Evolutionary conservation across 1,140 invertebrate species (phyloP).

Genomic region (Carposina sasakii): DNA sequence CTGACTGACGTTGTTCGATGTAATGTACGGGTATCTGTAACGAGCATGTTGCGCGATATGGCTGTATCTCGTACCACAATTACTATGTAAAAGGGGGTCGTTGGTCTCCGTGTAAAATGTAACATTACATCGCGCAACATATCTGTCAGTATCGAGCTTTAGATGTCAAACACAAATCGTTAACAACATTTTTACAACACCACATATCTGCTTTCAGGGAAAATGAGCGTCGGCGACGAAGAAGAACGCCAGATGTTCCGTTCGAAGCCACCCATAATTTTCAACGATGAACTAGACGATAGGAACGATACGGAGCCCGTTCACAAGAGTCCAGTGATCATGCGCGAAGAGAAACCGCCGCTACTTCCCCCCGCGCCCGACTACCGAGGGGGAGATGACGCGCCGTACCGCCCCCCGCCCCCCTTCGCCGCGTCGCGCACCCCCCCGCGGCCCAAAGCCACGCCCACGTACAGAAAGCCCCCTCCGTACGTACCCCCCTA

Average conservation of each 20-base stretch:
- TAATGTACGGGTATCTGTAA: too few species aligned
- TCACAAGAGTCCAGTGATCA: slow-evolving; percentile 92
- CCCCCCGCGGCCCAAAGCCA: slow-evolving; percentile 82
- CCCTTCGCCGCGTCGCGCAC: slow-evolving; percentile 84
- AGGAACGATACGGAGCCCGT: slow-evolving; percentile 83
- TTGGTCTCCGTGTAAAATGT: too few species aligned
- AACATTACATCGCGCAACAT: too few species aligned
- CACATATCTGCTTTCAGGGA: slow-evolving; percentile 36
- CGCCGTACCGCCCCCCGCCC: slow-evolving; percentile 84
- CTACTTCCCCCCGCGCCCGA: slow-evolving; percentile 78
- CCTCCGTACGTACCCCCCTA: slow-evolving; percentile 94
- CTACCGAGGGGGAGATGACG: slow-evolving; percentile 70
- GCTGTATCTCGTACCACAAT: too few species aligned
- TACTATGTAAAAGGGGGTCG: too few species aligned
- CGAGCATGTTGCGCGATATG: too few species aligned
- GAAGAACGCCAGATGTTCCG: slow-evolving; percentile 87
- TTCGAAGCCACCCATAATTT: slow-evolving; percentile 95
- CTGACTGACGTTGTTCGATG: too few species aligned
- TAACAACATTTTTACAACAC: not conserved
- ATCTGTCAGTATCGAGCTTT: too few species aligned
- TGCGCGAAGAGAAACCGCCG: slow-evolving; percentile 94
- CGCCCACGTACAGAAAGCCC: slow-evolving; percentile 90
- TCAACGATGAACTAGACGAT: slow-evolving; percentile 94
- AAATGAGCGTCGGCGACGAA: slow-evolving; percentile 78
- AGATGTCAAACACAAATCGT: not conserved